A percentile compares a stretch with the other conserved stretches of the same genome.
These are phyloP conservation scores for Ataeniobius toweri DNA, from an alignment of 2,797 vertebrate species.

Conservation along the genomic window DNA sequence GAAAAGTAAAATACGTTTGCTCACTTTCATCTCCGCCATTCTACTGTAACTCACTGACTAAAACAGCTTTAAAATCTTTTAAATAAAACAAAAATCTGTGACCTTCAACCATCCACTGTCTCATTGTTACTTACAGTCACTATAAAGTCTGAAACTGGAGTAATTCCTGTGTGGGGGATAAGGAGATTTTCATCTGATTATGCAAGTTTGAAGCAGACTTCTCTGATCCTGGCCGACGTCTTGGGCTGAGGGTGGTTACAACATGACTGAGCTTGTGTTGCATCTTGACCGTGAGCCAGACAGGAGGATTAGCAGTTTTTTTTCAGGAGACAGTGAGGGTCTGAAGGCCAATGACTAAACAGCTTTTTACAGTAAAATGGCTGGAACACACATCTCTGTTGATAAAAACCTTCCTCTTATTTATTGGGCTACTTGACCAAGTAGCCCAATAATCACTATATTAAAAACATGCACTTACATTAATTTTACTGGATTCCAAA, in stretches of 20 bases:
- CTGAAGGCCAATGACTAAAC: slow-evolving; percentile 44
- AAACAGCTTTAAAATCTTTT: slow-evolving; percentile 9
- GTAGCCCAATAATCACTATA: no score
- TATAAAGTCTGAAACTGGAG: slow-evolving; percentile 19
- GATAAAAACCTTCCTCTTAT: slow-evolving; percentile 38
- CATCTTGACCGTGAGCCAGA: slow-evolving; percentile 57
- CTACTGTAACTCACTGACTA: slow-evolving; percentile 2
- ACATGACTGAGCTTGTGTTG: slow-evolving; percentile 50
- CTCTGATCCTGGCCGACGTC: slow-evolving; percentile 15
- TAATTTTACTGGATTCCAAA: no score
- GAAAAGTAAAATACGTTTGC: neutral
- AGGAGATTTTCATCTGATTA: slow-evolving; percentile 35
- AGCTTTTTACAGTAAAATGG: slow-evolving; percentile 57
- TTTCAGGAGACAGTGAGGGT: slow-evolving; percentile 45
- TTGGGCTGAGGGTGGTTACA: slow-evolving; percentile 20
- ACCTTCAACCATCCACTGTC: neutral
- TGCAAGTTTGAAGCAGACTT: slow-evolving; percentile 39
- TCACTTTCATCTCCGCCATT: neutral
- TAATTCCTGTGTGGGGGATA: slow-evolving; percentile 10
- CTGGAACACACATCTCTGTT: slow-evolving; percentile 24
- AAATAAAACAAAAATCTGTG: slow-evolving; percentile 2
- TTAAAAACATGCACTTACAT: no score
- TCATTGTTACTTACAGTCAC: slow-evolving; percentile 9
- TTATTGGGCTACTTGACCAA: no score
- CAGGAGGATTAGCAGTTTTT: slow-evolving; percentile 65